These are phyloP conservation scores for Sandelia bainsii DNA, from an alignment of 2,797 vertebrate genomes.

Conservation along the genomic window DNA sequence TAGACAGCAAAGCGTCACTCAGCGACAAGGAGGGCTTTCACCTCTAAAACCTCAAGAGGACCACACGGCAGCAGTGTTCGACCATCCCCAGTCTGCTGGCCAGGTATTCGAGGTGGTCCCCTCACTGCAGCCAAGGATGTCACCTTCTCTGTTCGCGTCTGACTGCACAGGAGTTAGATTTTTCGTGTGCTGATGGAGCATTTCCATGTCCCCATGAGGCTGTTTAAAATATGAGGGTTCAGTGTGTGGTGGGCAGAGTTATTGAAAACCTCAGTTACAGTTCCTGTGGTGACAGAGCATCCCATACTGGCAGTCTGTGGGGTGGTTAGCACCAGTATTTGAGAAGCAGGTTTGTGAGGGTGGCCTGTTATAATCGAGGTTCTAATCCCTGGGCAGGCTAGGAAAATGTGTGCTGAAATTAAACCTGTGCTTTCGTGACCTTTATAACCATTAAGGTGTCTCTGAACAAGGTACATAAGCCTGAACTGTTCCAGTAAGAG, in stretches of 20 bases:
- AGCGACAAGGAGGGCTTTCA: conserved; percentile 77
- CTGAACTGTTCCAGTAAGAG: not conserved
- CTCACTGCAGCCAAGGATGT: conserved; percentile 74
- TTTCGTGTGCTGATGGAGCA: conserved; percentile 49
- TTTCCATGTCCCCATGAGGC: conserved; percentile 50
- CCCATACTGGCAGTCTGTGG: conserved; percentile 43
- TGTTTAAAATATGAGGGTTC: conserved; percentile 62
- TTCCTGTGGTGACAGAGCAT: conserved; percentile 41
- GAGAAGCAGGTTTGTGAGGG: conserved; percentile 43
- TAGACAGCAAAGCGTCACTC: conserved; percentile 59
- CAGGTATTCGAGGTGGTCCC: conserved; percentile 65
- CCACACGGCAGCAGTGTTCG: conserved; percentile 62
- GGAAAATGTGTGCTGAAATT: conserved; percentile 17
- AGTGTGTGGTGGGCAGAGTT: conserved; percentile 60
- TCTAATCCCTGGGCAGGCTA: conserved; percentile 3
- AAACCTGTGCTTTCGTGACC: conserved; percentile 1
- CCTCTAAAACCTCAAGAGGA: conserved; percentile 55
- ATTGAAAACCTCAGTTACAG: conserved; percentile 58
- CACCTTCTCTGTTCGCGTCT: conserved; percentile 69
- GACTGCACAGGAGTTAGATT: conserved; percentile 50
- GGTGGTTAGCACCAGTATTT: conserved; percentile 11
- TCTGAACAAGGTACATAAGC: not conserved
- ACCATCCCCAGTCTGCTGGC: conserved; percentile 47
- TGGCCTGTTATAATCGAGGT: conserved; percentile 4
- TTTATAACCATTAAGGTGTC: not conserved